Evolutionary conservation across 2,113 vertebrate genomes (phyloP).

Genomic region (Chaenogobius annularis): DNA sequence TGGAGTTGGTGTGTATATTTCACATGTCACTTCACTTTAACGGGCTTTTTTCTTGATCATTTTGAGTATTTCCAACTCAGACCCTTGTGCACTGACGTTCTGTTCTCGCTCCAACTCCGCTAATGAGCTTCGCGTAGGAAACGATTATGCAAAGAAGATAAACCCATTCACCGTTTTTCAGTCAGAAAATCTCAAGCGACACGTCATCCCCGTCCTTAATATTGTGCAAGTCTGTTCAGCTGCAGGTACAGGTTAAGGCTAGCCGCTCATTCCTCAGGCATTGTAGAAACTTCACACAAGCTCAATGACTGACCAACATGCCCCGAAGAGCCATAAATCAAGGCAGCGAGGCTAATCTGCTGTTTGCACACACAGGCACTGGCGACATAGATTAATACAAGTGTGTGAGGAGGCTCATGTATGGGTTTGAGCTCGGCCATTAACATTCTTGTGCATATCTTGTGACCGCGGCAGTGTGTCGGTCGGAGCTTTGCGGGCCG

Average conservation of each 20-base stretch:
- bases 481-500: conserved; percentile 22
- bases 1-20: not conserved
- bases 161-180: conserved; percentile 38
- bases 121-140: conserved; percentile 28
- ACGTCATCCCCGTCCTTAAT: conserved; percentile 1
- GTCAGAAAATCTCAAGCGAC: conserved; percentile 34
- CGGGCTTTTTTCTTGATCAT: not conserved
- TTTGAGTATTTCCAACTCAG: not conserved
- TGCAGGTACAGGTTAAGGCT: conserved; percentile 43
- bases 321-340: conserved; percentile 45
- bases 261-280: conserved; percentile 56
- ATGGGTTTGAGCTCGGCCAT: conserved; percentile 37
- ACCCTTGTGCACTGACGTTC: no score
- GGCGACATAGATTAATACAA: conserved; percentile 17
- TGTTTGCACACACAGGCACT: conserved; percentile 22
- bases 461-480: conserved; percentile 27
- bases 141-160: conserved; percentile 12
- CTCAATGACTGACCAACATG: conserved; percentile 37
- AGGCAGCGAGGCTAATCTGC: conserved; percentile 24
- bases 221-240: conserved; percentile 21
- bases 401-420: conserved; percentile 3
- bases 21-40: not conserved
- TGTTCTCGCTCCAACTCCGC: not conserved
- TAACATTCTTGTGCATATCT: conserved; percentile 55
- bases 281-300: conserved; percentile 42